Conservation (phyloP, 2,113 vertebrate genomes). For the Gracilinanus agilis region DNA sequence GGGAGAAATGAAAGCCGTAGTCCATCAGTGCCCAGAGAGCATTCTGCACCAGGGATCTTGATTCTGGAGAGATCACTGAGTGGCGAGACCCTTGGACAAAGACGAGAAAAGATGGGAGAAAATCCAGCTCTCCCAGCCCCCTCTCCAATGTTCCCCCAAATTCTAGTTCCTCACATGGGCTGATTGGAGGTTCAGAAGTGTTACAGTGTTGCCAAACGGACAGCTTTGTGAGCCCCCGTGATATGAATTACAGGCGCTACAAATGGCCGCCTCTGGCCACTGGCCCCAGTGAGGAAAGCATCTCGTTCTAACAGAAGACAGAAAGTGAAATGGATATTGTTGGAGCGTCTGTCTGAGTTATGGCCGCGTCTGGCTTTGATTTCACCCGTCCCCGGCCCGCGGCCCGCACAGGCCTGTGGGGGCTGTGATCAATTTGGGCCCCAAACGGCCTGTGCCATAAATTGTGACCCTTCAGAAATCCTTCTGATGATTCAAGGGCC, state of each 20-base stretch:
- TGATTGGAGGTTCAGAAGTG: conserved; percentile 52
- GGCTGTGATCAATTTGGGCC: conserved; percentile 70
- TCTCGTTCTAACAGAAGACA: conserved; percentile 78
- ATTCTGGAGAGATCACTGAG: conserved; percentile 15
- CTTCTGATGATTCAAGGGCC: conserved; percentile 76
- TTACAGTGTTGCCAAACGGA: conserved; percentile 59
- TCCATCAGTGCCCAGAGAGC: background rate
- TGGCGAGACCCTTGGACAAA: background rate
- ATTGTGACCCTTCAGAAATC: conserved; percentile 57
- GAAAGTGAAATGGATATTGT: conserved; percentile 81
- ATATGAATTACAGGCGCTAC: conserved; percentile 52
- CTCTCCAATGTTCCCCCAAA: background rate
- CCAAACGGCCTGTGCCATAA: conserved; percentile 23
- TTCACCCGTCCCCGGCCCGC: conserved; percentile 64
- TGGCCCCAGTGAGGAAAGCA: conserved; percentile 65
- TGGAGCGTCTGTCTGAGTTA: conserved; percentile 75
- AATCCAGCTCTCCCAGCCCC: background rate
- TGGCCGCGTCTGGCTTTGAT: conserved; percentile 77
- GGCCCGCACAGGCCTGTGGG: conserved; percentile 25
- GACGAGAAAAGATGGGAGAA: background rate
- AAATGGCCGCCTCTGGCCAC: conserved; percentile 62
- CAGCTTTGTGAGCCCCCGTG: conserved; percentile 52
- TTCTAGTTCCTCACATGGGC: conserved; percentile 39
- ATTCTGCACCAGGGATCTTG: conserved; percentile 47
- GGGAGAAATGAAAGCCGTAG: background rate